phyloP scores from a whole-genome alignment of 2,888 invertebrate species.

The Hylaea fasciaria region DNA sequence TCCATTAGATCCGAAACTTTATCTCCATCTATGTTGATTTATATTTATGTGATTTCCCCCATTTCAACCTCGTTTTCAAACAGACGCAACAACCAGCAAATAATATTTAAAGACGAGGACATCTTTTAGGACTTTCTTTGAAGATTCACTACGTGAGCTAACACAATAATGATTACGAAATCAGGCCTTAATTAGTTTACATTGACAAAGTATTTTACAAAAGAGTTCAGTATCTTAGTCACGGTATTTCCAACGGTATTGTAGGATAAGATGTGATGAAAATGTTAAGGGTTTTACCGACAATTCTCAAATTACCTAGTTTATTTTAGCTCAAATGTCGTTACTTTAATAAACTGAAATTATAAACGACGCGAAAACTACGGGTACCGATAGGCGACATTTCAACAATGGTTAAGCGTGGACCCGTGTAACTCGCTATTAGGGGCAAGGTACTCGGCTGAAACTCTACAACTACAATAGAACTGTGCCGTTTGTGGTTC shows the following conservation, averaged over 20 bases:
- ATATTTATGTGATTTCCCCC: constrained; percentile 14
- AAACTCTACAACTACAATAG: constrained; percentile 35
- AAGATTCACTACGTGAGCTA: constrained; percentile 10
- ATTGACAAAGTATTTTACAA: constrained; percentile 29
- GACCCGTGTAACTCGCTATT: constrained; percentile 46
- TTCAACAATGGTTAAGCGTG: constrained; percentile 49
- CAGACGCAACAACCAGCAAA: neutral
- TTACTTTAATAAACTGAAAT: constrained; percentile 25
- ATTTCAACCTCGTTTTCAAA: neutral
- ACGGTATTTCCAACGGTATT: constrained; percentile 25
- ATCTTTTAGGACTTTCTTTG: neutral
- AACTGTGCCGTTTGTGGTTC: constrained; percentile 1
- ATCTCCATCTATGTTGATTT: constrained; percentile 15
- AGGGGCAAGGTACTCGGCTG: constrained; percentile 55
- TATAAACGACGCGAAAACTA: constrained; percentile 30
- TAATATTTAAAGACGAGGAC: neutral
- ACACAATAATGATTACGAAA: constrained; percentile 47
- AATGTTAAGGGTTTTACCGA: constrained; percentile 16
- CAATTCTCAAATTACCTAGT: constrained; percentile 9
- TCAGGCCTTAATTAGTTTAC: constrained; percentile 42
- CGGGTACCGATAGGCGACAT: constrained; percentile 38
- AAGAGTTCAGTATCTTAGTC: constrained; percentile 14
- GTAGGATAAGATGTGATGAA: constrained; percentile 3
- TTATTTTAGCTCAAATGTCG: constrained; percentile 16
- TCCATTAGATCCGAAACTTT: constrained; percentile 17